A percentile compares a stretch with the other conserved stretches of the same genome.
These are phyloP conservation scores for Barnardius zonarius DNA, from an alignment of 2,113 vertebrate genomes.

Conservation along the genomic window DNA sequence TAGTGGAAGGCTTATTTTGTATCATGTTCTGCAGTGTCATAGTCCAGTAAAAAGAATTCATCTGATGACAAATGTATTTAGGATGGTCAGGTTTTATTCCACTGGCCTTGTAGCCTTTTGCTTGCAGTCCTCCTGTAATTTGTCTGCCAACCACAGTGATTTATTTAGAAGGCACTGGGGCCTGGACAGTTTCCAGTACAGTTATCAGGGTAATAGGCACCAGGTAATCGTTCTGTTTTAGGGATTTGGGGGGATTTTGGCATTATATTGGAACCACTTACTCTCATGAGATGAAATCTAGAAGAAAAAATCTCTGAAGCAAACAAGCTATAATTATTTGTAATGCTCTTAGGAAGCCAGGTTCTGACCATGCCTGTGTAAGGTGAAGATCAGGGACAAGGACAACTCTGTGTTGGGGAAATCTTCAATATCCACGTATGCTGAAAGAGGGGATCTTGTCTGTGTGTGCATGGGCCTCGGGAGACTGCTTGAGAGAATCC, in stretches of 20 bases:
- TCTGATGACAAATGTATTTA: constrained; percentile 34
- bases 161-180: background rate
- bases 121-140: background rate
- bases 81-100: constrained; percentile 5
- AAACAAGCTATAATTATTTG: background rate
- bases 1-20: constrained; percentile 20
- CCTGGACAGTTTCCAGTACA: background rate
- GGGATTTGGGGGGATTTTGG: background rate
- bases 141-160: constrained; percentile 4
- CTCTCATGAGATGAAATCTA: background rate
- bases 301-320: background rate
- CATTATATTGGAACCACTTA: background rate
- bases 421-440: background rate
- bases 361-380: background rate
- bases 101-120: constrained; percentile 7
- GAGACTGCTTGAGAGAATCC: background rate
- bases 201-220: background rate
- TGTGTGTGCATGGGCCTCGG: background rate
- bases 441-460: background rate
- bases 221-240: background rate
- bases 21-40: constrained; percentile 18
- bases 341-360: background rate
- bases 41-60: background rate
- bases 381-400: background rate
- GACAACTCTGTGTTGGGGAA: background rate